Conservation (phyloP, 2,797 vertebrate species). For the Danio albolineatus region DNA sequence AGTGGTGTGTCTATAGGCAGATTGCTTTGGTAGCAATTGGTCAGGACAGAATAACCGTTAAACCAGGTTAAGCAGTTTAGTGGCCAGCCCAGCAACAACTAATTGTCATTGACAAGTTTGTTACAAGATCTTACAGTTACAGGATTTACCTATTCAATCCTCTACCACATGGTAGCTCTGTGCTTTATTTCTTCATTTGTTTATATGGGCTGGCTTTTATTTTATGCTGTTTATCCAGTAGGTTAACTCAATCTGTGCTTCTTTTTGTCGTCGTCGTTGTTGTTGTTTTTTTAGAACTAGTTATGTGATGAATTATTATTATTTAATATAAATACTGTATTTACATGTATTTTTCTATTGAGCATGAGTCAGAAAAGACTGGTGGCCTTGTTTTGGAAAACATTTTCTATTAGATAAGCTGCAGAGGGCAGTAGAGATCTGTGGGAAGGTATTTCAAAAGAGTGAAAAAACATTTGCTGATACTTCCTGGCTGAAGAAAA, state of each 20-base stretch:
- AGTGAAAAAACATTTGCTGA: background rate
- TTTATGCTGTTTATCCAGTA: background rate
- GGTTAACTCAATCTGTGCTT: background rate
- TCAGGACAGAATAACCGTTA: conserved; percentile 33
- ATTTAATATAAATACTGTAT: background rate
- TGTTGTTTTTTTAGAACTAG: background rate
- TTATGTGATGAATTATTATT: background rate
- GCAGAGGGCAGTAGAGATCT: conserved; percentile 60
- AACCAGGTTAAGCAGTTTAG: conserved; percentile 57
- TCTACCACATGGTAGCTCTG: background rate
- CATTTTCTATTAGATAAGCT: conserved; percentile 26
- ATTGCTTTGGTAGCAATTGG: conserved; percentile 18
- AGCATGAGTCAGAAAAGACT: background rate
- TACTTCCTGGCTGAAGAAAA: background rate
- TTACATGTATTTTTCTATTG: background rate
- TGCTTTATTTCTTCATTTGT: background rate
- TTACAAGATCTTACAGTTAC: conserved; percentile 27
- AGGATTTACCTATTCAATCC: conserved; percentile 26
- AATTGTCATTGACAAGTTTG: conserved; percentile 56
- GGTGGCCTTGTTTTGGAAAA: background rate
- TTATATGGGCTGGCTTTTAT: conserved; percentile 9
- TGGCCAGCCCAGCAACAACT: conserved; percentile 35
- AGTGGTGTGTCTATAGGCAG: background rate
- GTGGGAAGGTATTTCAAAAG: background rate
- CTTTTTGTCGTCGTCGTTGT: background rate